Conservation (phyloP, 2,888 invertebrate species). For the Dendrolimus pini region DNA sequence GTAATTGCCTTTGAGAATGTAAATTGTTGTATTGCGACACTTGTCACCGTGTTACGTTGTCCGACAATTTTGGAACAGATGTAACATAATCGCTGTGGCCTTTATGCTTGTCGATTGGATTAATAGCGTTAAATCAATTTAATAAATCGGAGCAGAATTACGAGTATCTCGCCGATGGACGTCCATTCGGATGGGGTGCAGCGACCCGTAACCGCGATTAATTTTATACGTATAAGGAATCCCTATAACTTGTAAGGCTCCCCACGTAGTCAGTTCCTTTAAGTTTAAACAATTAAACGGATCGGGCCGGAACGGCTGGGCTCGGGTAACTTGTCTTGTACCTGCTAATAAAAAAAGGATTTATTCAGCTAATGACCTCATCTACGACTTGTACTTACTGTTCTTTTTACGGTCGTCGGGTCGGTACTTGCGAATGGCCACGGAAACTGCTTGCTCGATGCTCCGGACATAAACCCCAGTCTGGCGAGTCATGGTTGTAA, state of each 20-base stretch:
- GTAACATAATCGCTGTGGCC: constrained; percentile 10
- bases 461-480: constrained; percentile 87
- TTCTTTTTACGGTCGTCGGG: constrained; percentile 72
- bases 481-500: constrained; percentile 86
- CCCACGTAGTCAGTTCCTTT: constrained; percentile 9
- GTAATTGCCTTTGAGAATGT: constrained; percentile 26
- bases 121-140: constrained; percentile 43
- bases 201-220: constrained; percentile 26
- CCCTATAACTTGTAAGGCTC: constrained; percentile 4
- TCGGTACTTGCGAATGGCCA: constrained; percentile 87
- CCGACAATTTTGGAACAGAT: not conserved
- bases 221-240: not conserved
- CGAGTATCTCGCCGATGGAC: constrained; percentile 41
- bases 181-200: constrained; percentile 29
- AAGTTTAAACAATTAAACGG: constrained; percentile 46
- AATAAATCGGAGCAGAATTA: constrained; percentile 35
- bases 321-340: constrained; percentile 7
- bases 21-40: constrained; percentile 18
- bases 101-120: constrained; percentile 34
- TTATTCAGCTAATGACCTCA: not conserved
- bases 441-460: constrained; percentile 89
- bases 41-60: constrained; percentile 9
- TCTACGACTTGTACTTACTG: constrained; percentile 46
- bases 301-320: constrained; percentile 48
- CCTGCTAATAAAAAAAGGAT: not conserved